Base-by-base conservation (phyloP, 1,140 invertebrate species). In the Macrosteles quadrilineatus region DNA sequence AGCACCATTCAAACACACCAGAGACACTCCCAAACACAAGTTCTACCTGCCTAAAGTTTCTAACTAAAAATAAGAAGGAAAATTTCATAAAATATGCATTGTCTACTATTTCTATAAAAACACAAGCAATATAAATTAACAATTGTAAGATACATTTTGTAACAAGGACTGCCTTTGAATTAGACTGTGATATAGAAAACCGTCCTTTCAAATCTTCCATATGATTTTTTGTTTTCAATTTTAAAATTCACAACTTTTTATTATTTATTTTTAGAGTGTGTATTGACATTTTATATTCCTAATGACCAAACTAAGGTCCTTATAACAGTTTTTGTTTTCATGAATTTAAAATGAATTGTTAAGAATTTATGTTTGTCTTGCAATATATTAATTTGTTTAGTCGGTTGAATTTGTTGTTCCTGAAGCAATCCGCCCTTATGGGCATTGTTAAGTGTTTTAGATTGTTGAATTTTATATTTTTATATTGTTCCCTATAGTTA, bases 21-120 rank as follows among this genome's bases (percentile, higher is more conserved):
- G 91, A 70, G 90, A 93, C 77, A 91, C 91, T 0, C 88, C 86
- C 55, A 88, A 91, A 76, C 92, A 94, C 77, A 92, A 92, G 77
- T 94, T 93, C 78, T 94, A 93, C 76, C 84, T 90, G 77, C 86
- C 90, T 25, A 75, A 73, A 69, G 72, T 74, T 30, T 71, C 69
- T 25, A 55, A 67, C 53, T 71, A 32, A 64, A 21, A 12, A 1
- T 36, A n/a, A 12, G 3, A 53, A 19, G 47, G 23, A 9, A 53
- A 53, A n/a, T 19, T 19, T 53, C n/a, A 6, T 25, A 53, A 53
- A n/a, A 53, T 19, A 11, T 43, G n/a, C 9, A 11, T 11, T n/a
- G 9, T 43, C n/a, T 43, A 43, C 40, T 43, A 43, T 11, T 43
- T 9, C n/a, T 43, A 43, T 9, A 43, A 43, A 43, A 43, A 43